Evolutionary conservation across 2,113 vertebrate species (phyloP).

Genomic region (Gopherus evgoodei): DNA sequence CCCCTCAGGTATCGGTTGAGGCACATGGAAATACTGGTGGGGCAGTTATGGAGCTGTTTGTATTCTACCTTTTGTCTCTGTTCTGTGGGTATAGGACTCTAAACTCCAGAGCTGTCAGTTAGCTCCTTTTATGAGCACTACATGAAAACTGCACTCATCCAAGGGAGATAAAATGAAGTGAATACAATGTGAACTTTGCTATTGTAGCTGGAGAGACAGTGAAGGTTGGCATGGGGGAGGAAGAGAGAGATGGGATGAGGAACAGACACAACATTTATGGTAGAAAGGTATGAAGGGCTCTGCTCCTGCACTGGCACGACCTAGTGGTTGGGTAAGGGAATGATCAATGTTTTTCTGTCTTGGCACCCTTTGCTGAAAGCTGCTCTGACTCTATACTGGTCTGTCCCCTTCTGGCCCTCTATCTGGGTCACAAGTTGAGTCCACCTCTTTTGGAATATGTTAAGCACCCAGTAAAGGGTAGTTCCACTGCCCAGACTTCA

Average conservation of each 20-base stretch:
- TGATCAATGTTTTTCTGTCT: neutral
- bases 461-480: neutral
- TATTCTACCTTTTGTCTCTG: neutral
- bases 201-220: neutral
- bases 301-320: neutral
- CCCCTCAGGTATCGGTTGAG: neutral
- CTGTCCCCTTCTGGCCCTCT: neutral
- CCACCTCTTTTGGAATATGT: neutral
- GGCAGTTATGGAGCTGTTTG: neutral
- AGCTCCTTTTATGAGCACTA: neutral
- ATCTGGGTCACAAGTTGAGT: neutral
- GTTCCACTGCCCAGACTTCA: neutral
- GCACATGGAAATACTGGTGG: neutral
- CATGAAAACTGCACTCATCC: neutral
- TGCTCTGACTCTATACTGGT: neutral
- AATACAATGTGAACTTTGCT: neutral
- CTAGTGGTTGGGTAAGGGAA: neutral
- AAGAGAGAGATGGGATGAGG: neutral
- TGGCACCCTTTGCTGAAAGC: neutral
- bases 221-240: fast-evolving
- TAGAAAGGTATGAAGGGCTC: neutral
- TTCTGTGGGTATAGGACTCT: neutral
- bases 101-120: neutral
- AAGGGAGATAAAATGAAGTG: neutral
- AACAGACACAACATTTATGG: neutral